Evolutionary conservation across 2,797 vertebrate species (phyloP).

Genomic region (Rhabdomys pumilio): DNA sequence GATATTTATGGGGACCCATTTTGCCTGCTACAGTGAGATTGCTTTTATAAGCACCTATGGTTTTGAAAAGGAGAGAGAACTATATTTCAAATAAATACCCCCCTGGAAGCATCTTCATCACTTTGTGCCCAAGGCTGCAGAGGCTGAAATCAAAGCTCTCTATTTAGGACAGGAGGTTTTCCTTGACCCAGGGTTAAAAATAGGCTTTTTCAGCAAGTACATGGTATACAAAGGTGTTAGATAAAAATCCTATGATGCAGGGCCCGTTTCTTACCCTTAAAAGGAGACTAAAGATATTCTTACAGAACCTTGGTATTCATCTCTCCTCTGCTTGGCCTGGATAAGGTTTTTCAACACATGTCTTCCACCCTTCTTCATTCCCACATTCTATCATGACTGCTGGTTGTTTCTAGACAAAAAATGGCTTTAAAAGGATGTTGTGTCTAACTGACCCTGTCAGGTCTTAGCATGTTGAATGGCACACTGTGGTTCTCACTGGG

Average conservation of each 20-base stretch:
- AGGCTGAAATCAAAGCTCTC: constrained; percentile 62
- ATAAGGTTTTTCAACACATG: not conserved
- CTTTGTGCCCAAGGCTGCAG: constrained; percentile 20
- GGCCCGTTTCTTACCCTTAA: constrained; percentile 35
- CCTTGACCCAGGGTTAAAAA: constrained; percentile 68
- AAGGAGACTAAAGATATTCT: not conserved
- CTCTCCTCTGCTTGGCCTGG: too few relatives aligned
- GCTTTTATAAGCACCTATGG: constrained; percentile 69
- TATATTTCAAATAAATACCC: constrained; percentile 70
- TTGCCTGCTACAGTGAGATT: constrained; percentile 43
- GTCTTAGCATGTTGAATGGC: not conserved
- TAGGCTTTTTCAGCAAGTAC: constrained; percentile 67
- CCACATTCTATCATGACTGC: not conserved
- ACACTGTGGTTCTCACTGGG: not conserved
- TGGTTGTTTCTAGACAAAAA: constrained; percentile 18
- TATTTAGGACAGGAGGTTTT: constrained; percentile 66
- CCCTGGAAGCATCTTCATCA: constrained; percentile 32
- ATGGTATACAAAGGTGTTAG: constrained; percentile 21
- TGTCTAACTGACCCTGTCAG: not conserved
- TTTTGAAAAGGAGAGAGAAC: constrained; percentile 68
- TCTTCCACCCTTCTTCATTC: not conserved
- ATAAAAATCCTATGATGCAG: not conserved
- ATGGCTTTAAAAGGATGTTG: not conserved
- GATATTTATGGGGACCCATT: constrained; percentile 63
- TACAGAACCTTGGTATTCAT: not conserved